These are phyloP conservation scores for Lithophane ornitopus DNA, from an alignment of 2,888 invertebrate genomes.

Conservation along the genomic window DNA sequence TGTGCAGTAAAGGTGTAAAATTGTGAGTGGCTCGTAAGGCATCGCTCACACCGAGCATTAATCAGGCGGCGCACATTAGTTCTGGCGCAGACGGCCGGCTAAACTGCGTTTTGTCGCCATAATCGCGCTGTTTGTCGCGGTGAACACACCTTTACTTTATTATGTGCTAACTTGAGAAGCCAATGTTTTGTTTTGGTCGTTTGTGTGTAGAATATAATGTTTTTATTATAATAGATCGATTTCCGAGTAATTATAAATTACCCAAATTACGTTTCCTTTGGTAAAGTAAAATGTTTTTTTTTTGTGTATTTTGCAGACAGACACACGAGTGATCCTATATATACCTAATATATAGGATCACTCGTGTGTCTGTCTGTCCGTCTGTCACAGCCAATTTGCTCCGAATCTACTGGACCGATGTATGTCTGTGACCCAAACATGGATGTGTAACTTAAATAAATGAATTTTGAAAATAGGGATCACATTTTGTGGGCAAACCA, in stretches of 20 bases:
- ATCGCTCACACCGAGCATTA: conserved; percentile 37
- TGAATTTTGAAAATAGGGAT: too few relatives aligned
- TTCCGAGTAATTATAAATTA: background rate
- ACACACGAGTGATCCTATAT: too few relatives aligned
- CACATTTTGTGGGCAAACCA: too few relatives aligned
- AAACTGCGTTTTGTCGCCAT: conserved; percentile 49
- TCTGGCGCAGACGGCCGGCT: conserved; percentile 25
- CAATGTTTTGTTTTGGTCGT: background rate
- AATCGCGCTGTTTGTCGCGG: conserved; percentile 12
- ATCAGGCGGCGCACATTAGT: conserved; percentile 42
- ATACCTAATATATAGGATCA: too few relatives aligned
- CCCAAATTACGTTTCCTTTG: background rate
- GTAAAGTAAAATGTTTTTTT: background rate
- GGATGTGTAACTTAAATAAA: too few relatives aligned
- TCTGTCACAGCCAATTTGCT: too few relatives aligned
- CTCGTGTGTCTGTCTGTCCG: too few relatives aligned
- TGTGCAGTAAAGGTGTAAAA: conserved; percentile 26
- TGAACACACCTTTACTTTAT: conserved; percentile 13
- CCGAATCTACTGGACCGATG: too few relatives aligned
- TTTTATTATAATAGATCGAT: too few relatives aligned
- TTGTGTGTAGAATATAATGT: background rate
- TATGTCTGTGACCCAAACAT: too few relatives aligned
- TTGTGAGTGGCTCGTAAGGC: conserved; percentile 29
- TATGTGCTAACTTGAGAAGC: conserved; percentile 20
- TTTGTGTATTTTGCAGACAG: too few relatives aligned